A percentile compares a stretch with the other conserved stretches of the same genome.
Evolutionary conservation across 2,797 vertebrate genomes (phyloP).

Genomic region (Scomberomorus guttatus): DNA sequence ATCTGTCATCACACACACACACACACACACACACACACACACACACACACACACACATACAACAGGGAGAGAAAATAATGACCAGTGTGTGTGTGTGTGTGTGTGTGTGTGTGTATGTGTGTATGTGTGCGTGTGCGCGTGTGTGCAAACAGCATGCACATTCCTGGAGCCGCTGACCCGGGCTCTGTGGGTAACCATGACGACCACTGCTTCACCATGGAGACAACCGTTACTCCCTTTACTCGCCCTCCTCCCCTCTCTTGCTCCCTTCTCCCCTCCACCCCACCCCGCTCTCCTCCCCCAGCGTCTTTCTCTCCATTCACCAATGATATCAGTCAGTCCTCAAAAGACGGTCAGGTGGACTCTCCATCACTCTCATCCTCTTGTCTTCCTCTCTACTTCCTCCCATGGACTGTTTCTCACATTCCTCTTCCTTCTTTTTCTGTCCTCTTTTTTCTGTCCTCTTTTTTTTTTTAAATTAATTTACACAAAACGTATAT

Average conservation of each 20-base stretch:
- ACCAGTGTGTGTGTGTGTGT: conserved; percentile 34
- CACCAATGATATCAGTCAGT: conserved; percentile 29
- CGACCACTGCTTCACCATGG: conserved; percentile 86
- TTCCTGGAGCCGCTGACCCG: conserved; percentile 87
- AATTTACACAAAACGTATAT: not conserved
- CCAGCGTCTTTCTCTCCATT: conserved; percentile 31
- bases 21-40: conserved; percentile 38
- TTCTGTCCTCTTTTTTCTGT: not conserved
- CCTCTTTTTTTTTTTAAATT: not conserved
- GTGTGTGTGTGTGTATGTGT: conserved; percentile 26
- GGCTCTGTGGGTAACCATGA: conserved; percentile 87
- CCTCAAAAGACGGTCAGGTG: not conserved
- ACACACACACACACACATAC: conserved; percentile 39
- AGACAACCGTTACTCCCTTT: conserved; percentile 83
- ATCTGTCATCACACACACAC: conserved; percentile 75
- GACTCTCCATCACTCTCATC: not conserved
- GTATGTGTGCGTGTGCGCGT: conserved; percentile 64
- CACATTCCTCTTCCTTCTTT: not conserved
- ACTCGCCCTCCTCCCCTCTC: conserved; percentile 53
- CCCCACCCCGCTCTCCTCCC: conserved; percentile 34
- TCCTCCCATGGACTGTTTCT: not conserved
- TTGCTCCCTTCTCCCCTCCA: conserved; percentile 20
- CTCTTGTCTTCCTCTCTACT: not conserved
- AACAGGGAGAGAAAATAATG: conserved; percentile 67
- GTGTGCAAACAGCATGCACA: conserved; percentile 83